Percentiles rank a stretch among this genome's conserved stretches.
Evolutionary conservation across 2,888 invertebrate genomes (phyloP).

Genomic region (Atethmia centrago): DNA sequence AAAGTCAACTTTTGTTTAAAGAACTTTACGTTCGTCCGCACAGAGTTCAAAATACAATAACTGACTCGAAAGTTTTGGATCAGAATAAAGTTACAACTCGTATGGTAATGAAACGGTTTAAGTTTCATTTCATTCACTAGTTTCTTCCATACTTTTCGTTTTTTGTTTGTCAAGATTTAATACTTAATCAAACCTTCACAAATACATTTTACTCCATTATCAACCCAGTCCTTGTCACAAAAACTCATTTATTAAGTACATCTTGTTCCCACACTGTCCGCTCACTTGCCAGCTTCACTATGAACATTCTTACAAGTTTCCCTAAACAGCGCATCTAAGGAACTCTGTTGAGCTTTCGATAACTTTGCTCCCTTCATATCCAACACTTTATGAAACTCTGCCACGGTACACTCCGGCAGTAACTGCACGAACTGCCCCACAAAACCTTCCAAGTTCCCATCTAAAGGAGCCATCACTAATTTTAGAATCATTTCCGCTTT

Average conservation of each 20-base stretch:
- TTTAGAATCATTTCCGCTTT: slow-evolving; percentile 99
- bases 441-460: slow-evolving; percentile 93
- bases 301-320: slow-evolving; percentile 67
- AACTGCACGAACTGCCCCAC: slow-evolving; percentile 97
- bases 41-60: not conserved
- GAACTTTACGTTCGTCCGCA: not conserved
- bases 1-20: not conserved
- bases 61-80: not conserved
- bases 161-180: not conserved
- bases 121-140: not conserved
- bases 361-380: slow-evolving; percentile 97
- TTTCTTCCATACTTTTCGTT: not conserved
- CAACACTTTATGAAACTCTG: slow-evolving; percentile 98
- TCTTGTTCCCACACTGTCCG: rapidly evolving
- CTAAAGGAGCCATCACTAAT: slow-evolving; percentile 98
- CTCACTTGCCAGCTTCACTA: slow-evolving; percentile 45
- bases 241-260: slow-evolving; percentile 9
- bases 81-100: not conserved
- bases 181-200: not conserved
- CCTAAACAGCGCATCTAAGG: slow-evolving; percentile 79
- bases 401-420: slow-evolving; percentile 96
- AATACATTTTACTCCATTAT: not conserved
- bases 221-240: not conserved
- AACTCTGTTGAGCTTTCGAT: slow-evolving; percentile 77
- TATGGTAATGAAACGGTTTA: not conserved